A percentile compares a stretch with the other conserved stretches of the same genome.
Evolutionary conservation across 2,113 vertebrate genomes (phyloP).

Genomic region (Platycercus adscitus): DNA sequence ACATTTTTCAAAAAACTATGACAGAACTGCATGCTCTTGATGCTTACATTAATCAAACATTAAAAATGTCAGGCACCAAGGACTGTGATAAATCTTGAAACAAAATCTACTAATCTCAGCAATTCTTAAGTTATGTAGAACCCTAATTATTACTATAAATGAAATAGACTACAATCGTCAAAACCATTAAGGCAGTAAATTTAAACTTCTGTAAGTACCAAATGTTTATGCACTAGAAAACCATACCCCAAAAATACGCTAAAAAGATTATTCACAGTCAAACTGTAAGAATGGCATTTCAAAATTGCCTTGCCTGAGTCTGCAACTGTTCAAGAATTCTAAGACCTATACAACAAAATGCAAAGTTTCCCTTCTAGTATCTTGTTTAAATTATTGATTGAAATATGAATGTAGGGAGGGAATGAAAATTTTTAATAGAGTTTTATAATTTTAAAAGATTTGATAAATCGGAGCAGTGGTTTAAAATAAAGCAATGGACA

Average conservation of each 20-base stretch:
- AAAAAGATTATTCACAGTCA: background rate
- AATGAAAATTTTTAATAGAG: background rate
- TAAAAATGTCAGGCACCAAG: slow-evolving; percentile 19
- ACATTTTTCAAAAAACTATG: slow-evolving; percentile 43
- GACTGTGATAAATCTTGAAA: slow-evolving; percentile 36
- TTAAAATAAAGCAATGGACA: background rate
- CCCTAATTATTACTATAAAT: background rate
- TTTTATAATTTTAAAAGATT: background rate
- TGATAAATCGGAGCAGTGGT: background rate
- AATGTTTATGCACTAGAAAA: background rate
- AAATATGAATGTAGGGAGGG: background rate
- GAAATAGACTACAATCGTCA: background rate
- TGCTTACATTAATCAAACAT: slow-evolving; percentile 50
- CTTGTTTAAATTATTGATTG: background rate
- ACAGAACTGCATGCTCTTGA: slow-evolving; percentile 38
- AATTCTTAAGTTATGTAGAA: background rate
- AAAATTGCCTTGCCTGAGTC: background rate
- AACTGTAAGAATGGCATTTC: background rate
- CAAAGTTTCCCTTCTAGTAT: background rate
- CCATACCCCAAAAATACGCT: background rate
- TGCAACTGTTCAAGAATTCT: background rate
- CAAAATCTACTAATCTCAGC: slow-evolving; percentile 20
- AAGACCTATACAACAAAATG: background rate
- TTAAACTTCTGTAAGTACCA: background rate
- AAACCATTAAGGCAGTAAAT: background rate